Conservation (phyloP, 2,113 vertebrate genomes). For the Charina bottae region DNA sequence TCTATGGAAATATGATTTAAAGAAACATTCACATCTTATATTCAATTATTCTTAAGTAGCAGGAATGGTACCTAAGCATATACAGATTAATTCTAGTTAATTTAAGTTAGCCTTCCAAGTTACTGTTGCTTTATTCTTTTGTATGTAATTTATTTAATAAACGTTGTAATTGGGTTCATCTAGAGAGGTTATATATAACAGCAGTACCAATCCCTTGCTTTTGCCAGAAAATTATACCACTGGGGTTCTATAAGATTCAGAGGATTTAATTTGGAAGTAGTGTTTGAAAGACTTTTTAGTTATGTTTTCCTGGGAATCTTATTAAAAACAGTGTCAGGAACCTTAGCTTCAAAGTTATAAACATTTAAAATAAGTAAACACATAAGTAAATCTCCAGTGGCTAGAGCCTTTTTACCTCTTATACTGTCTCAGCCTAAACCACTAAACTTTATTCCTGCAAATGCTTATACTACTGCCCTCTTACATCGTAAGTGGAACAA, state of each 20-base stretch:
- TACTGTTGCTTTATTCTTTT: background rate
- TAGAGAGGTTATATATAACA: background rate
- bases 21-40: background rate
- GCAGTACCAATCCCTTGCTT: background rate
- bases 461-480: constrained; percentile 22
- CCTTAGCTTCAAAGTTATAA: background rate
- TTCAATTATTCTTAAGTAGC: background rate
- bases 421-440: rapidly evolving
- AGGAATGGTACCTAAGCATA: background rate
- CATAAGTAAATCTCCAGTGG: background rate
- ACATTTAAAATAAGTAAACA: background rate
- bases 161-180: background rate
- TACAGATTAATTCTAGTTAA: background rate
- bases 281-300: background rate
- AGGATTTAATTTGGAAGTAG: background rate
- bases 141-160: background rate
- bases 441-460: background rate
- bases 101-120: background rate
- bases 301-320: background rate
- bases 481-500: background rate
- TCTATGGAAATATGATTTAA: background rate
- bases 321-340: background rate
- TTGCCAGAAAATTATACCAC: background rate
- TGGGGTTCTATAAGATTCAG: background rate
- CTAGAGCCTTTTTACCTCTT: constrained; percentile 2